Percentiles rank a stretch among this genome's conserved stretches.
These are phyloP conservation scores for Pandemis cinnamomeana DNA, from an alignment of 2,888 invertebrate species.

Conservation along the genomic window DNA sequence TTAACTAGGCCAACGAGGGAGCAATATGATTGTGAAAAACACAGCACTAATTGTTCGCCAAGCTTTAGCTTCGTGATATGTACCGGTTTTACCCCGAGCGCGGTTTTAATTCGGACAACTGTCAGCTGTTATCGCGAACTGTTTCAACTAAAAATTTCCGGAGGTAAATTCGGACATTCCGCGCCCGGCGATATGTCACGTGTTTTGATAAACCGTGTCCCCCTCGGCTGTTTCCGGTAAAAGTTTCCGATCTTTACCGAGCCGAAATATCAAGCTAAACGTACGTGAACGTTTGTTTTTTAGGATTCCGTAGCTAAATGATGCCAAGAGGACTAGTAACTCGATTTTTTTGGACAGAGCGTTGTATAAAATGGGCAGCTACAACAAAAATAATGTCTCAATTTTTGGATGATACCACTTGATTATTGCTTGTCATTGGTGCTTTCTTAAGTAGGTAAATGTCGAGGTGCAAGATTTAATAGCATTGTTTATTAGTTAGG, in stretches of 20 bases:
- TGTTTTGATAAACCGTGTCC: constrained; percentile 61
- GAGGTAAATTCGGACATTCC: constrained; percentile 49
- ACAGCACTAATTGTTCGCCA: constrained; percentile 27
- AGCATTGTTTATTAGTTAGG: too few relatives aligned
- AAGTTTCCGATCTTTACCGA: constrained; percentile 7
- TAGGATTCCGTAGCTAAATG: not conserved
- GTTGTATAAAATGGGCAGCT: too few relatives aligned
- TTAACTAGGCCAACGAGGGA: constrained; percentile 36
- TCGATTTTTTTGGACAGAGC: too few relatives aligned
- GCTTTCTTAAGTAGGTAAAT: too few relatives aligned
- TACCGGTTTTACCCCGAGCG: constrained; percentile 54
- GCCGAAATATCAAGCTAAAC: not conserved
- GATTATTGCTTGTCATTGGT: too few relatives aligned
- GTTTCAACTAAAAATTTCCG: constrained; percentile 57
- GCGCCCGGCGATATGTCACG: constrained; percentile 58
- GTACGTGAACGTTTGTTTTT: not conserved
- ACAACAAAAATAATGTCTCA: too few relatives aligned
- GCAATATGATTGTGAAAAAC: constrained; percentile 30
- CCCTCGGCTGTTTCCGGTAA: constrained; percentile 49
- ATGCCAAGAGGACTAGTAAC: too few relatives aligned
- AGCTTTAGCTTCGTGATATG: constrained; percentile 25
- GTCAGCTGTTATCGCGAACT: constrained; percentile 58
- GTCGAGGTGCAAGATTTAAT: too few relatives aligned
- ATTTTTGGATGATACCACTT: too few relatives aligned
- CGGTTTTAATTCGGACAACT: constrained; percentile 59